phyloP scores from a whole-genome alignment of 2,797 vertebrate species.

The Oryzias dopingdopingensis region DNA sequence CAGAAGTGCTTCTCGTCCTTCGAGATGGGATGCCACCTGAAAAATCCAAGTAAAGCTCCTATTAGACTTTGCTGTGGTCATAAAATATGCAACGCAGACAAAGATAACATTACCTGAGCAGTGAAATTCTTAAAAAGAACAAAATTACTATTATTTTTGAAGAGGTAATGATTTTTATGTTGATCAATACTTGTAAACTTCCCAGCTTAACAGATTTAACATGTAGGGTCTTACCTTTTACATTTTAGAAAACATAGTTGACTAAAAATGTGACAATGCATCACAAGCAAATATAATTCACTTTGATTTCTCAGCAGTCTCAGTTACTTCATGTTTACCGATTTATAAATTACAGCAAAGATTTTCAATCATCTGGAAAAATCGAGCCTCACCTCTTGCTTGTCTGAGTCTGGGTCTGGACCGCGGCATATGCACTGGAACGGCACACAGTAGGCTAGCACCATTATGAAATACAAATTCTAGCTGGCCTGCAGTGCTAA shows the following conservation, averaged over 20 bases:
- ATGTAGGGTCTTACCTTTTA: too few species aligned
- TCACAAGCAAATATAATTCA: conserved; percentile 34
- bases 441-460: conserved; percentile 78
- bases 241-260: conserved; percentile 12
- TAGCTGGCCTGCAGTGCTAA: conserved; percentile 15
- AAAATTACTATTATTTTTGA: conserved; percentile 2
- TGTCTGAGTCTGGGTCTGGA: conserved; percentile 63
- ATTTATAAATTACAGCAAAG: conserved; percentile 6
- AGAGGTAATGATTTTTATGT: conserved; percentile 30
- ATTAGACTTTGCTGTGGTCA: conserved; percentile 15
- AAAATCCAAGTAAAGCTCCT: conserved; percentile 12
- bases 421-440: conserved; percentile 81
- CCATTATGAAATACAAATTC: conserved; percentile 66
- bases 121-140: neutral
- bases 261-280: conserved; percentile 5
- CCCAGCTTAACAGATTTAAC: conserved; percentile 29
- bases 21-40: conserved; percentile 52
- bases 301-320: conserved; percentile 10
- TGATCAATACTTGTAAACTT: conserved; percentile 22
- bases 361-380: conserved; percentile 8
- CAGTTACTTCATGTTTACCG: conserved; percentile 34
- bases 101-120: neutral
- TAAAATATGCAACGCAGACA: too few species aligned
- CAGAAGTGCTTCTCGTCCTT: conserved; percentile 33
- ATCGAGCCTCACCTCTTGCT: conserved; percentile 78